Base-by-base conservation (phyloP, 2,113 vertebrate genomes). In the Salminus brasiliensis region DNA sequence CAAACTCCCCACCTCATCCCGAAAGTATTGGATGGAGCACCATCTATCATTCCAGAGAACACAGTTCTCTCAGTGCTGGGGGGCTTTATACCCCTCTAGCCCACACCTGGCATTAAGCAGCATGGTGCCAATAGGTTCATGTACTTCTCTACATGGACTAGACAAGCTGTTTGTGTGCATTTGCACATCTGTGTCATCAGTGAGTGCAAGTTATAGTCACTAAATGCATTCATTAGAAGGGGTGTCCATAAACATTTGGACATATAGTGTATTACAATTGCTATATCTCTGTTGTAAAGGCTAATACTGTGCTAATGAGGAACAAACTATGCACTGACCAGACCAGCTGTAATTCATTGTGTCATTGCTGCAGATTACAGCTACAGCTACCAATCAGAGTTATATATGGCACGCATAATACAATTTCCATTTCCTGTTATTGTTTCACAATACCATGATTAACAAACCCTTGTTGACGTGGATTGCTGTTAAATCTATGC, bases 401-500 rank as follows among this genome's bases (percentile, higher is more conserved):
- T 32, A 39, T 53, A 23, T 65, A 41, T 13, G 18, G 32, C 13
- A 18, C 10, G 16, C n/a, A 39, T 79, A 65, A 72, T 52, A 12
- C 43, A 41, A 52, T 72, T 79, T 70, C 12, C 29, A 27, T 21
- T 49, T 78, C 67, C 76, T 78, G 67, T 60, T 65, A 63, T 63
- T 84, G 78, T 80, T 83, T 74, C 75, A 82, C 81, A 80, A 72
- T 78, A 81, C 85, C 81, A 83, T 82, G 82, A 89, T 90, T 90
- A 86, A 87, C 45, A 67, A 84, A 63, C 81, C 69, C 43, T 77
- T 21, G 43, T 65, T 59, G 71, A 84, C 18, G 41, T 66, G 55
- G 23, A 79, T 36, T 73, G 27, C 76, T 79, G 86, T 89, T 90
- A 85, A 85, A 86, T 78, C 15, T 16, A 76, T 72, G 62, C 55